Evolutionary conservation across 92 coral and sea anemone genomes (phyloP), one percentile per base, ranked within the genome.

Genomic region (Heteractis magnifica): DNA sequence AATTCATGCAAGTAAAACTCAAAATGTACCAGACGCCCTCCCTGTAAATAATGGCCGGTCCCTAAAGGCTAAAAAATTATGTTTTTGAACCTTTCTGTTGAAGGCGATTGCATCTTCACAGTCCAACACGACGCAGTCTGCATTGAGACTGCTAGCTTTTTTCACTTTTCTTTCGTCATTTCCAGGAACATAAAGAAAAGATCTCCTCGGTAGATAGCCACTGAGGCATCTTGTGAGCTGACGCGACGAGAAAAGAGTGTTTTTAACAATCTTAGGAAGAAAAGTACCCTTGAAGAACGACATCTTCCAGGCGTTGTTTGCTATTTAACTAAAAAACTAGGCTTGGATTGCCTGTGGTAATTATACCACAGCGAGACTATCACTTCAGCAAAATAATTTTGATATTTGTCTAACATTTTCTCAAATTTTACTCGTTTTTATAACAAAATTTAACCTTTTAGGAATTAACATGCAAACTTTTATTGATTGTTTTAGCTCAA

Each of bases 181-280:
- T 48, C 99, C 99, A 14, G 99, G 99, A 76, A 96, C 89, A 72
- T 96, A 96, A 76, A 96, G 91, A 87, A 94, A 90, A n/a, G 99
- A 96, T 65, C 99, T 81, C 73, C 99, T 87, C 26, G 98, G 98
- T 26, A 87, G 78, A 72, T 85, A 85, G 4, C 89, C 88, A 65
- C 88, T 85, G 1, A 85, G 75, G 20, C 79, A 85, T 85, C 88
- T 77, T 51, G 81, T 60, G 49, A 78, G 48, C 49, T 68, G 52
- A 52, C 16, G 64, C 71, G 73, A 12, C 10, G 74, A 15, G 19
- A 72, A 5, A 23, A 58, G 19, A 8, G 52, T 8, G 6, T 72
- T 49, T 78, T 78, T 78, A 26, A 85, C 55, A 5, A 51, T 10
- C 1, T 65, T 85, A 11, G 51, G 4, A 21, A 85, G 71, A 77